Conservation (phyloP, 2,797 vertebrate species). For the Remorina albescens region DNA sequence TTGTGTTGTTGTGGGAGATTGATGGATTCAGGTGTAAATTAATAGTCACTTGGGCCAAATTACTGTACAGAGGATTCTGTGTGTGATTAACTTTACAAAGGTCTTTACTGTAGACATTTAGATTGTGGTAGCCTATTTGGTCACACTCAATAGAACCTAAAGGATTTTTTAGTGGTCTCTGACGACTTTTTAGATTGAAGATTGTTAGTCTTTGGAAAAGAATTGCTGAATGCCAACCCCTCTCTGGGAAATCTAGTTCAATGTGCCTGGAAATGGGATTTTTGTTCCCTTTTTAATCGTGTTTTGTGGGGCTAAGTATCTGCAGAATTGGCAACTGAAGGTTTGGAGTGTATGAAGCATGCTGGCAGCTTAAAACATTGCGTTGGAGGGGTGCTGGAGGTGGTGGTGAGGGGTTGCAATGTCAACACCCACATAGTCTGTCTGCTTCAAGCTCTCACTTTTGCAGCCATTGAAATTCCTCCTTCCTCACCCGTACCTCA, state of each 20-base stretch:
- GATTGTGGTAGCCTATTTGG: conserved; percentile 68
- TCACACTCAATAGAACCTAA: conserved; percentile 79
- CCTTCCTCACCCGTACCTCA: conserved; percentile 24
- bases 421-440: conserved; percentile 69
- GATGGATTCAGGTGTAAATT: conserved; percentile 21
- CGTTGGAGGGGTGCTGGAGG: conserved; percentile 46
- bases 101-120: conserved; percentile 67
- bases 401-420: conserved; percentile 38
- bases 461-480: conserved; percentile 39
- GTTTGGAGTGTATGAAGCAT: conserved; percentile 57
- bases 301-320: conserved; percentile 58
- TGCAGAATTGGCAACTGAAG: conserved; percentile 55
- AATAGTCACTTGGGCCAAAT: conserved; percentile 54
- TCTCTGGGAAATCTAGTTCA: conserved; percentile 53
- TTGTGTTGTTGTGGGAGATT: conserved; percentile 4
- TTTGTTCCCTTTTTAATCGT: conserved; percentile 63
- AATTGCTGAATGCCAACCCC: conserved; percentile 46
- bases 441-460: conserved; percentile 49
- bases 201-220: conserved; percentile 69
- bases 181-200: conserved; percentile 72
- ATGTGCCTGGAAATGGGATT: conserved; percentile 65
- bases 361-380: conserved; percentile 56
- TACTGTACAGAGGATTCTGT: conserved; percentile 62
- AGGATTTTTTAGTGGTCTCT: conserved; percentile 77
- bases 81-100: conserved; percentile 68